Conservation (phyloP, 1,140 invertebrate species). For the Stegodyphus mimosarum region DNA sequence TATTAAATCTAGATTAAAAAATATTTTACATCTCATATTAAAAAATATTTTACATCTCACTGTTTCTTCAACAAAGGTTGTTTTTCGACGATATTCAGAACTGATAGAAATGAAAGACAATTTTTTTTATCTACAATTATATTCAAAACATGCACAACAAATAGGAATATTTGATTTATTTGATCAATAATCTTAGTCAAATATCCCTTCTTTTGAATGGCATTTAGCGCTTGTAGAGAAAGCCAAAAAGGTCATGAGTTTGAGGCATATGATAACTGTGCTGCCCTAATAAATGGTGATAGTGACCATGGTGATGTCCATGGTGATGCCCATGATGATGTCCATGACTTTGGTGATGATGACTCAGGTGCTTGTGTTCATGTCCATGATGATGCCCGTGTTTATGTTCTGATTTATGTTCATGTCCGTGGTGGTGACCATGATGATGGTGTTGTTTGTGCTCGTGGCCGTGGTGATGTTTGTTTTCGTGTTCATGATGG, state of each 20-base stretch:
- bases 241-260: slow-evolving; percentile 35
- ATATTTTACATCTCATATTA: too few species aligned
- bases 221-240: slow-evolving; percentile 24
- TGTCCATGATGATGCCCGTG: slow-evolving; percentile 13
- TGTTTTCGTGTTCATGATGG: not conserved
- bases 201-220: not conserved
- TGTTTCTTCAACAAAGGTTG: too few species aligned
- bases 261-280: slow-evolving; percentile 13
- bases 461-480: slow-evolving; percentile 5
- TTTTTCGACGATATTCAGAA: too few species aligned
- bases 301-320: not conserved
- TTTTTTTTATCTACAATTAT: too few species aligned
- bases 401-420: not conserved
- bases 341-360: slow-evolving; percentile 7
- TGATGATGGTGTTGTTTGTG: slow-evolving; percentile 7
- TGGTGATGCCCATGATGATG: not conserved
- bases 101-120: too few species aligned
- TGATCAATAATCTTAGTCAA: not conserved
- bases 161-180: not conserved
- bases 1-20: too few species aligned
- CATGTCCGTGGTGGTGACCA: slow-evolving; percentile 5
- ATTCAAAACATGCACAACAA: too few species aligned
- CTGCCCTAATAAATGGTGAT: slow-evolving; percentile 5
- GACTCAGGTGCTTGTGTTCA: not conserved
- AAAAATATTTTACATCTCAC: too few species aligned